Conservation (phyloP, 2,888 invertebrate species). For the Polietes domitor region DNA sequence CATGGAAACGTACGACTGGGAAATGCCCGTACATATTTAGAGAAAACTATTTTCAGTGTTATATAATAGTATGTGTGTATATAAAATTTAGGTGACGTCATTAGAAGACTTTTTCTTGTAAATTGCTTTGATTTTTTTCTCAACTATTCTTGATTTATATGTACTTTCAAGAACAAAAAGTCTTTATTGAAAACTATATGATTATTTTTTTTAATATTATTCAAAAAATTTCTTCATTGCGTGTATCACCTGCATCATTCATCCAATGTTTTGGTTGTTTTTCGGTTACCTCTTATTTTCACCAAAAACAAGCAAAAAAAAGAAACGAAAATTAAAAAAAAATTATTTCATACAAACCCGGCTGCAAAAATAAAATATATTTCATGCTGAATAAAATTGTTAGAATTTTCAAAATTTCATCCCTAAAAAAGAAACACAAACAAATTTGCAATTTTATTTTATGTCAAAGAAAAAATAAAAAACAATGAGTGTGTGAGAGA, state of each 20-base stretch:
- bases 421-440: not conserved
- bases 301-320: slow-evolving; percentile 13
- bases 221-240: slow-evolving; percentile 34
- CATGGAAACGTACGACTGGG: too few relatives aligned
- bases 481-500: slow-evolving; percentile 18
- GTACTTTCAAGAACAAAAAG: not conserved
- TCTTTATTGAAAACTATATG: slow-evolving; percentile 8
- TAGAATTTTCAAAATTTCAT: slow-evolving; percentile 15
- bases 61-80: not conserved
- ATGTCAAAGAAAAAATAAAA: slow-evolving; percentile 10
- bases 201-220: slow-evolving; percentile 11
- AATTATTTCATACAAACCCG: slow-evolving; percentile 24
- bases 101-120: slow-evolving; percentile 51
- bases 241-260: slow-evolving; percentile 65
- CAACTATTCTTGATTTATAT: not conserved
- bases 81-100: not conserved
- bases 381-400: not conserved
- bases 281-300: slow-evolving; percentile 8
- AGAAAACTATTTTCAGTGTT: too few relatives aligned
- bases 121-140: slow-evolving; percentile 50
- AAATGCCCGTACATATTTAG: too few relatives aligned
- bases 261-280: slow-evolving; percentile 46
- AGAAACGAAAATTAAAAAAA: not conserved
- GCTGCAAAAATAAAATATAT: slow-evolving; percentile 27
- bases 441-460: slow-evolving; percentile 32